These are phyloP conservation scores for Lymantria dispar DNA, from an alignment of 2,888 invertebrate genomes.

Conservation along the genomic window DNA sequence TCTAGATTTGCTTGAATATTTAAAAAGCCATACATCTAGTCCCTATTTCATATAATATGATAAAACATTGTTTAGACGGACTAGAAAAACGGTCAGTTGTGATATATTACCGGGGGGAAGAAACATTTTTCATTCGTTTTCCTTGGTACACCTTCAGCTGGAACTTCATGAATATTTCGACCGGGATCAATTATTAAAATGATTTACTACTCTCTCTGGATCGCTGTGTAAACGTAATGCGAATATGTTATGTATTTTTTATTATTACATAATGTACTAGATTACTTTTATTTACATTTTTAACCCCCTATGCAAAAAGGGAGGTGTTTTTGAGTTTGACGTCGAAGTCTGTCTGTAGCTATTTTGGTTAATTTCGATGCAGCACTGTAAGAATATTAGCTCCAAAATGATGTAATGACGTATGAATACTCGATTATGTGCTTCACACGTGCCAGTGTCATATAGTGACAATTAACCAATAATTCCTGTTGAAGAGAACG, in stretches of 20 bases:
- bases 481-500: no score
- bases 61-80: slow-evolving; percentile 35
- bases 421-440: no score
- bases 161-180: slow-evolving; percentile 79
- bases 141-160: slow-evolving; percentile 60
- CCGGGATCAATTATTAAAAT: slow-evolving; percentile 80
- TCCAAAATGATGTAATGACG: no score
- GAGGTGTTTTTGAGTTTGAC: no score
- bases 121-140: slow-evolving; percentile 73
- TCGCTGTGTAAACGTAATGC: slow-evolving; percentile 50
- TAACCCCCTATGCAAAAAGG: slow-evolving; percentile 6
- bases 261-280: slow-evolving; percentile 24
- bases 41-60: slow-evolving; percentile 11
- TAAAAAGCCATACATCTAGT: not conserved
- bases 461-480: no score
- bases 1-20: no score
- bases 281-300: not conserved
- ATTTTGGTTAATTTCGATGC: no score
- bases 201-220: slow-evolving; percentile 67
- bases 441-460: no score
- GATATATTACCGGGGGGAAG: slow-evolving; percentile 55
- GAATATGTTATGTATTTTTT: slow-evolving; percentile 46
- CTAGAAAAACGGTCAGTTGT: slow-evolving; percentile 54
- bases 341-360: no score
- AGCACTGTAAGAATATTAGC: no score